A percentile compares a stretch with the other conserved stretches of the same genome.
These are phyloP conservation scores for Ormia ochracea DNA, from an alignment of 2,888 invertebrate genomes.

Conservation along the genomic window DNA sequence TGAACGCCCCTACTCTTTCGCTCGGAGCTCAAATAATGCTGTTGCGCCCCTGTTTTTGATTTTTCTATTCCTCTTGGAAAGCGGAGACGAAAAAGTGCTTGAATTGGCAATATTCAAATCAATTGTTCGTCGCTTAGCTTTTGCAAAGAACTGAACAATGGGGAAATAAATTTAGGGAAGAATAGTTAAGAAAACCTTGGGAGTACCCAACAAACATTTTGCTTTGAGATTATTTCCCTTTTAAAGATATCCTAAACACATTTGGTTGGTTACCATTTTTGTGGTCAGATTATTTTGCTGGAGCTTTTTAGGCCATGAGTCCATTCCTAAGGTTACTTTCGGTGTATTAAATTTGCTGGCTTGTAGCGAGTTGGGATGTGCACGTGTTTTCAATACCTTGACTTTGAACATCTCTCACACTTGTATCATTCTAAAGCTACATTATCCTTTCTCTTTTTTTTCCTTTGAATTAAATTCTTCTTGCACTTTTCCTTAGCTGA, in stretches of 20 bases:
- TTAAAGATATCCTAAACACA: background rate
- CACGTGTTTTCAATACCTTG: conserved; percentile 43
- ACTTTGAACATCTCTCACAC: conserved; percentile 38
- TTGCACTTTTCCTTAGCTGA: background rate
- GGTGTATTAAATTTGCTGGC: background rate
- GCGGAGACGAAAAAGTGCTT: background rate
- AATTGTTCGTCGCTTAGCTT: conserved; percentile 14
- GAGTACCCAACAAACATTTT: conserved; percentile 16
- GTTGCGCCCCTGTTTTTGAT: background rate
- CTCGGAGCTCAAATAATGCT: conserved; percentile 10
- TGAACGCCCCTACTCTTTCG: conserved; percentile 13
- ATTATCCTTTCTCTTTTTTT: conserved; percentile 40
- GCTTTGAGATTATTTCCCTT: background rate
- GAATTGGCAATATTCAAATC: conserved; percentile 52
- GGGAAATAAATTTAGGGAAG: background rate
- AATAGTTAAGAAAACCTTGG: conserved; percentile 29
- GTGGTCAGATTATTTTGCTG: too few species aligned
- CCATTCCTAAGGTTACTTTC: too few species aligned
- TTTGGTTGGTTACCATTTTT: background rate
- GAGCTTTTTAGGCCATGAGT: too few species aligned
- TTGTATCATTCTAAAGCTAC: background rate
- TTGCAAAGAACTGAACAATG: background rate
- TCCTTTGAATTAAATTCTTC: conserved; percentile 54
- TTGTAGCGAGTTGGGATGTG: background rate
- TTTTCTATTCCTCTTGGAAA: background rate